Evolutionary conservation across 2,113 vertebrate genomes (phyloP), one percentile per base, ranked within the genome.

Genomic region (Bos indicus): DNA sequence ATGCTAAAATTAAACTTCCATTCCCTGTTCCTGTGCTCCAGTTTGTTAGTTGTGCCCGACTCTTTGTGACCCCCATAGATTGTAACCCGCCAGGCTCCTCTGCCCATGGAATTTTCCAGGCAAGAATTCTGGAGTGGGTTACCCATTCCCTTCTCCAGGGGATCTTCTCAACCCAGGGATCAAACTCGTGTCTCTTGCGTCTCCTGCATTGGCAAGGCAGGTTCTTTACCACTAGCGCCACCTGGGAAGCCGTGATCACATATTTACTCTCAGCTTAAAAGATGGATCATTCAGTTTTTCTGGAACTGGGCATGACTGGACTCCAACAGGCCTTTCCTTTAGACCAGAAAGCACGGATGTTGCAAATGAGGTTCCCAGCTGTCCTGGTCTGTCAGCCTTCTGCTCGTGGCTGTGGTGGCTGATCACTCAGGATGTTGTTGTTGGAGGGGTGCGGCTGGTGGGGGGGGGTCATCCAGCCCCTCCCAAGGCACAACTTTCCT

Each of bases 361-460:
- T 36, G 57, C 56, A 56, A 28, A 71, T 0, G 52, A 90, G 89
- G 28, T 43, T 81, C 33, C 21, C 90, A 85, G 85, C 82, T 87
- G 71, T 8, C 30, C 36, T 17, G 23, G 62, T 3, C 16, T 19
- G 43, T 90, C 77, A 17, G 46, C 10, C 3, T 36, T 57, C 36
- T 57, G 91, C 59, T 13, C 16, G n/a, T 86, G 94, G 90, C 97
- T 84, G 54, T 60, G 7, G 21, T 90, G 0, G 0, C 95, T 80
- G 59, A 7, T 43, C 30, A 94, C 88, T 91, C 81, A 97, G 98
- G 98, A 98, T 98, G 95, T 98, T 95, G n/a, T 90, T 98, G 96
- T 96, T 96, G 97, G 97, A 94, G 6, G 3, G 71, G 36, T 43
- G n/a, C 67, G 0, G 19, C 19, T 0, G 2, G n/a, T 23, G 19